Conservation (phyloP, 2,797 vertebrate species). For the Lagodon rhomboides region DNA sequence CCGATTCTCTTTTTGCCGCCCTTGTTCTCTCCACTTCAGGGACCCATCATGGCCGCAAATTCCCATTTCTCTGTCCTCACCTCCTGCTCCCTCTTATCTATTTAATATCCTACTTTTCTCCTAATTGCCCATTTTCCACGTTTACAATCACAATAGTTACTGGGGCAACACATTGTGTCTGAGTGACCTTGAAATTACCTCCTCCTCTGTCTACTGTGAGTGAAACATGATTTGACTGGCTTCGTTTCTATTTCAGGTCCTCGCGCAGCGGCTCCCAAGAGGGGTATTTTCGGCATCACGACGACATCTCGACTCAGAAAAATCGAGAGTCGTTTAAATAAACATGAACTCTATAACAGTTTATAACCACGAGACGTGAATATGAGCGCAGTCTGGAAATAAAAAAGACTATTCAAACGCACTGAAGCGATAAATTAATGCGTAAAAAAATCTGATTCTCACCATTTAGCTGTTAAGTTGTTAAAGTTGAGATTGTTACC, state of each 20-base stretch:
- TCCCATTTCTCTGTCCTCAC: slow-evolving; percentile 1
- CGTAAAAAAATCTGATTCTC: slow-evolving; percentile 1
- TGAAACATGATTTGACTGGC: slow-evolving; percentile 17
- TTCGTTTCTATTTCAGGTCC: slow-evolving; percentile 19
- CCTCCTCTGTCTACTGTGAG: slow-evolving; percentile 1
- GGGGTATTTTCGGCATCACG: background rate
- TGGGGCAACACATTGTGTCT: slow-evolving; percentile 17
- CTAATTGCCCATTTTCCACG: slow-evolving; percentile 2
- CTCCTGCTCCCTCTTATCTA: slow-evolving; percentile 2
- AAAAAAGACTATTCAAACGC: slow-evolving; percentile 3
- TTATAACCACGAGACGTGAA: background rate
- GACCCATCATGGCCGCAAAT: background rate
- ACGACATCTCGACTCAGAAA: background rate
- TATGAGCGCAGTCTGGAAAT: background rate
- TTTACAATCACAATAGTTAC: slow-evolving; percentile 7
- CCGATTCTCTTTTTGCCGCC: slow-evolving; percentile 16
- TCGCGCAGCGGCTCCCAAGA: background rate
- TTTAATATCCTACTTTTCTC: background rate
- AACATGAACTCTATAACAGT: background rate
- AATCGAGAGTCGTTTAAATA: background rate
- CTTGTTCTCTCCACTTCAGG: slow-evolving; percentile 5
- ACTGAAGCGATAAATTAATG: background rate
- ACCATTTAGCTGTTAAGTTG: background rate
- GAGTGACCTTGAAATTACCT: slow-evolving; percentile 38
- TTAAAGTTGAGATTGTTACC: background rate